Conservation (phyloP, 2,888 invertebrate species). For the Ethmia dodecea region DNA sequence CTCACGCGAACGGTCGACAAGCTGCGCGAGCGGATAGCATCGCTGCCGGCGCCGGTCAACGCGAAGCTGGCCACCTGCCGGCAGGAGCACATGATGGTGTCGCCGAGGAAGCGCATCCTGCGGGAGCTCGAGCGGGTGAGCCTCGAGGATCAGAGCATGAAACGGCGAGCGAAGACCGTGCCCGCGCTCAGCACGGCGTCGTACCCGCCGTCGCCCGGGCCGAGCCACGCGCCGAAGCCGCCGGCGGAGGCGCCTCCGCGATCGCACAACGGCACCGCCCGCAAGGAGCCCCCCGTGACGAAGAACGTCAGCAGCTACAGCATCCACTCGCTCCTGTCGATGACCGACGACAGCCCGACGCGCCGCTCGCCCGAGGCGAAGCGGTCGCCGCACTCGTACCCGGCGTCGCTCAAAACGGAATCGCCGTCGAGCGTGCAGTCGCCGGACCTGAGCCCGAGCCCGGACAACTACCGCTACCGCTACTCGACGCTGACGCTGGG, state of each 20-base stretch:
- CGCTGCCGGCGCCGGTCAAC: conserved; percentile 57
- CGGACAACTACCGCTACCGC: conserved; percentile 60
- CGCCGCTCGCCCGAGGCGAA: conserved; percentile 52
- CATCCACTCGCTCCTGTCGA: conserved; percentile 89
- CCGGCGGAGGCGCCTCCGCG: conserved; percentile 28
- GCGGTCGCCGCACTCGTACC: conserved; percentile 59
- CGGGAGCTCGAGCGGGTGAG: conserved; percentile 89
- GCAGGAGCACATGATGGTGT: conserved; percentile 80
- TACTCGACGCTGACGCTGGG: conserved; percentile 47
- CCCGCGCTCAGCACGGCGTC: conserved; percentile 37
- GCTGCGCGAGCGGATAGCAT: conserved; percentile 55
- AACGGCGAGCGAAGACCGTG: conserved; percentile 74
- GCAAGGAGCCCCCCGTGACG: conserved; percentile 42
- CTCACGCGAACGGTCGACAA: conserved; percentile 49
- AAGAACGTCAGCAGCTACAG: conserved; percentile 86
- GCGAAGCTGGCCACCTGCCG: conserved; percentile 63
- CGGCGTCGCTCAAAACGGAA: conserved; percentile 54
- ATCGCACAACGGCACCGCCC: conserved; percentile 41
- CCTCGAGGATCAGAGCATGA: conserved; percentile 81
- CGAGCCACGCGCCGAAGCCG: conserved; percentile 33
- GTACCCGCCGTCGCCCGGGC: conserved; percentile 43
- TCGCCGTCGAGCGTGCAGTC: conserved; percentile 57
- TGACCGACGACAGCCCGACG: conserved; percentile 70
- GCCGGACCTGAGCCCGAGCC: conserved; percentile 63
- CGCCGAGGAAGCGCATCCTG: conserved; percentile 89